Evolutionary conservation across 2,888 invertebrate genomes (phyloP).

Genomic region (Shargacucullia verbasci): DNA sequence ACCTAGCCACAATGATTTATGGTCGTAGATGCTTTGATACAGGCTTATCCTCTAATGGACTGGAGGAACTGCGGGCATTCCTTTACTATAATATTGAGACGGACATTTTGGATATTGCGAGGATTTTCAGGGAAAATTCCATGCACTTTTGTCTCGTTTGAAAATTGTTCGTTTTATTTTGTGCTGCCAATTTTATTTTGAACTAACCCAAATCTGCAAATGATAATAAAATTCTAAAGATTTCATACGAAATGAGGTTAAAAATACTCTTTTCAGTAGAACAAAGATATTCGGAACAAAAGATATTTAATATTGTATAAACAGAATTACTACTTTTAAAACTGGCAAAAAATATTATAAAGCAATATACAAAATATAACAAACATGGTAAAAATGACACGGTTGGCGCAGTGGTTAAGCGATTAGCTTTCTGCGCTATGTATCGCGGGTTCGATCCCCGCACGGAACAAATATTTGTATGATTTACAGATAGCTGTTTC

Average conservation of each 20-base stretch:
- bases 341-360: no score
- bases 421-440: no score
- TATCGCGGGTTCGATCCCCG: no score
- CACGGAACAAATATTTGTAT: no score
- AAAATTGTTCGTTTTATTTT: no score
- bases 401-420: no score
- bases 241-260: neutral
- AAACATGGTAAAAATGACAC: no score
- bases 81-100: constrained; percentile 34
- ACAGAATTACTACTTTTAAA: no score
- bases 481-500: no score
- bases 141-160: constrained; percentile 3
- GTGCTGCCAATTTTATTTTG: neutral
- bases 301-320: no score
- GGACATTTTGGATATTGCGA: constrained; percentile 11
- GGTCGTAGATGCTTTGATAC: constrained; percentile 49
- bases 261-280: neutral
- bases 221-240: constrained; percentile 6
- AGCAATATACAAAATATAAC: no score
- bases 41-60: constrained; percentile 59
- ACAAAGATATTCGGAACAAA: neutral
- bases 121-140: constrained; percentile 15
- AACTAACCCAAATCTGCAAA: constrained; percentile 1
- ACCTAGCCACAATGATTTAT: constrained; percentile 55
- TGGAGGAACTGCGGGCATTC: constrained; percentile 48